Evolutionary conservation across 2,797 vertebrate species (phyloP), one percentile per base, ranked within the genome.

Genomic region (Ispidina lecontei): DNA sequence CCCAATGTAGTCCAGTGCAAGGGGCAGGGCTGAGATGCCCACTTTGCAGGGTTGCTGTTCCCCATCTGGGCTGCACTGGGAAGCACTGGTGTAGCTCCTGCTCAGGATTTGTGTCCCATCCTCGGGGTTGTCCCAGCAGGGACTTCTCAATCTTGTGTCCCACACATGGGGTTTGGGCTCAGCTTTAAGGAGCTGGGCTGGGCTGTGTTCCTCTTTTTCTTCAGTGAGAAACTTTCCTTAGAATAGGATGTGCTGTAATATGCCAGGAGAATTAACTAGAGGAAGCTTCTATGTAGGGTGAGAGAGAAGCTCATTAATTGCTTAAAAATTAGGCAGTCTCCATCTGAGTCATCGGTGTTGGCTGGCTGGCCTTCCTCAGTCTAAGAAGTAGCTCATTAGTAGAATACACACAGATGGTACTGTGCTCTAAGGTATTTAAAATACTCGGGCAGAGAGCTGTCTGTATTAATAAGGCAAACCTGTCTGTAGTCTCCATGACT

Each of bases 331-430:
- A 97, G 96, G 83, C 80, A 89, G 69, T 93, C 89, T 97, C 84
- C 91, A 86, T 97, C 91, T 96, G 94, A 96, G 89, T 96, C 97
- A 97, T 97, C 44, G 71, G 87, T 92, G 91, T 88, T 97, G 96
- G 96, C 89, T 96, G 91, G 92, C 87, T 95, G 95, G 96, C 93
- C 95, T 96, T 96, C 85, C 87, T 84, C 58, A 33, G 71, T 82
- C 76, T 91, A 94, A 93, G 90, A 65, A 95, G 74, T 33, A 97
- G 92, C 95, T 97, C 94, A 96, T 96, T 97, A 97, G 95, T 86
- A 95, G 96, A 96, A 96, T 84, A 97, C 84, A 97, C 96, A 97
- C 96, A 97, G 97, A 96, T 96, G 96, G 94, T 91, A 67, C 94
- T 94, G 65, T 88, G 89, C 90, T 97, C 89, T 86, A 84, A 97